Evolutionary conservation across 1,140 invertebrate genomes (phyloP), one percentile per base, ranked within the genome.

Genomic region (Prorops nasuta): DNA sequence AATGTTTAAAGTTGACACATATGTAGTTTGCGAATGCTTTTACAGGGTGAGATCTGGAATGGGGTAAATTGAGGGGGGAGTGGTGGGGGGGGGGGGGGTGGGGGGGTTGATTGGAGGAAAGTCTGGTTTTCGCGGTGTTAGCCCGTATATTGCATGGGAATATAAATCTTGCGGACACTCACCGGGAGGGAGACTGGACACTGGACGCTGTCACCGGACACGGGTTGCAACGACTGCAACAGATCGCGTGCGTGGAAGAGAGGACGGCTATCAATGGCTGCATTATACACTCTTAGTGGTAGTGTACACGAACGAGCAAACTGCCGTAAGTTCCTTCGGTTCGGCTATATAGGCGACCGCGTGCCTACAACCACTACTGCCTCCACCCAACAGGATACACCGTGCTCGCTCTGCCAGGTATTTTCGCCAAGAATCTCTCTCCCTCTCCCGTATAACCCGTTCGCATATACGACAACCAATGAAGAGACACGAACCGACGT

Each of bases 111-210:
- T 46, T 16, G 34, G 31, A 19, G 28, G 15, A 37, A 43, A 20
- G 54, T 49, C 42, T 40, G 49, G 31, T 63, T 70, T 71, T 66
- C 62, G 51, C 58, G 49, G 46, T 45, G 53, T 55, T 57, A 69
- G 63, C 67, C 67, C 65, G 63, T 66, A 67, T 67, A 69, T 65
- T 49, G 65, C 65, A 63, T 75, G 69, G 67, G 70, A 76, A 75
- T 69, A 77, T 74, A 75, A 77, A 75, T 77, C 71, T 76, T 68
- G 61, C 61, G 71, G 66, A 70, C 71, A 74, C 72, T 74, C 65
- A 71, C 62, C 60, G 60, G 69, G 63, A 67, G 66, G 62, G 68
- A 71, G 71, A 74, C 64, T 72, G 72, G 72, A 75, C 71, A 75
- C 72, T 72, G 67, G 71, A 73, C 60, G 64, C 66, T 72, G 70